Base-by-base conservation (phyloP, 2,888 invertebrate genomes). In the Cloeon dipterum region DNA sequence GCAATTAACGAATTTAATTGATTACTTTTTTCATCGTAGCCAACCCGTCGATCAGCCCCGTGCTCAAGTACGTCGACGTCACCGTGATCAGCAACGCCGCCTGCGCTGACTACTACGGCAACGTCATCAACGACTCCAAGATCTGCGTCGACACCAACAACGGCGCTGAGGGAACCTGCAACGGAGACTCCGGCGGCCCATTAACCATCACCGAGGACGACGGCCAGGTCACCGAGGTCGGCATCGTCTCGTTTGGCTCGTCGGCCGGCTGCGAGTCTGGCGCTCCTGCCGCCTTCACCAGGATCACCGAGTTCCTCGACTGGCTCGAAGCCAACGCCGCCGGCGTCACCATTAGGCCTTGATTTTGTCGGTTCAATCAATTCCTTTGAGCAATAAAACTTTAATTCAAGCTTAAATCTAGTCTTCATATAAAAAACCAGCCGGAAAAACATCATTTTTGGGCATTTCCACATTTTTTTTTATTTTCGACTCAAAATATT, bases 281-380 rank as follows among this genome's bases (percentile, higher is more conserved):
- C n/a, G n/a, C n/a, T n/a, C 58, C 58, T 3, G 53, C 52, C 14
- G 59, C 51, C 21, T 59, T 50, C 44, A 46, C 54, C 16, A 50
- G 58, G 41, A 48, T 58, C 21, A 51, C 53, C 26, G 45, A 49
- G 16, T 57, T 47, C 44, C 36, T 52, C 8, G 42, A 48, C 16
- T 59, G 56, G 56, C 57, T 59, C n/a, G n/a, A n/a, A n/a, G n/a
- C n/a, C n/a, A n/a, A n/a, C n/a, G n/a, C n/a, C n/a, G n/a, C n/a
- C n/a, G n/a, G n/a, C n/a, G n/a, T n/a, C n/a, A n/a, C n/a, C n/a
- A n/a, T n/a, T n/a, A n/a, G n/a, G n/a, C n/a, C n/a, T n/a, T n/a
- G n/a, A n/a, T n/a, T n/a, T n/a, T n/a, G n/a, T n/a, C n/a, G n/a
- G n/a, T n/a, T n/a, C n/a, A n/a, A n/a, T n/a, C n/a, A n/a, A n/a